A percentile compares a stretch with the other conserved stretches of the same genome.
phyloP scores from a whole-genome alignment of 2,113 vertebrate species.

The Aramus guarauna region DNA sequence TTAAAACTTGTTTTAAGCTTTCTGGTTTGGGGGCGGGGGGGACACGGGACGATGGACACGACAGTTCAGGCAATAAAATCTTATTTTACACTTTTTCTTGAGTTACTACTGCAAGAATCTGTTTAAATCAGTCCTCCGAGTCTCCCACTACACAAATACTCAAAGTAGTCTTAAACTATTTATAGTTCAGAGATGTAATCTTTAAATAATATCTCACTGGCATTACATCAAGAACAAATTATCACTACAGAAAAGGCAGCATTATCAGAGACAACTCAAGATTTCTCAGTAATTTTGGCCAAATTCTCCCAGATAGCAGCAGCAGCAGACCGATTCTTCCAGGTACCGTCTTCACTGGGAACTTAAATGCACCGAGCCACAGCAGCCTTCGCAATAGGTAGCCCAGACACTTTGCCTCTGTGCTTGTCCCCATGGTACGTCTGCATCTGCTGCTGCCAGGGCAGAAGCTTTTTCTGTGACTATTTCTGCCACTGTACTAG shows the following conservation, averaged over 20 bases:
- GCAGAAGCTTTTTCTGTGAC: neutral
- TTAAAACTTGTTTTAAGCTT: neutral
- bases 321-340: neutral
- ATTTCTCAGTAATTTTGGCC: neutral
- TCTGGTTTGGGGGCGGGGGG: neutral
- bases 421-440: accelerated
- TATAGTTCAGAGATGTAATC: neutral
- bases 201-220: neutral
- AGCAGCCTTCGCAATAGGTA: neutral
- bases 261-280: neutral
- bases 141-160: neutral
- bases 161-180: neutral
- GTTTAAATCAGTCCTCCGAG: neutral
- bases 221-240: neutral
- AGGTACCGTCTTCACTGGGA: neutral
- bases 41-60: too few species aligned
- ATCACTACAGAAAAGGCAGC: neutral
- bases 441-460: neutral
- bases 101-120: neutral
- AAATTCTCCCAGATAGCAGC: neutral
- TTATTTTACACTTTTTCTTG: neutral
- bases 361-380: neutral
- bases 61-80: neutral
- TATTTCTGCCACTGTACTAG: neutral
- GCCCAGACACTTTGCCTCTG: too few species aligned